Evolutionary conservation across 2,797 vertebrate species (phyloP).

Genomic region (Micrastur ruficollis): DNA sequence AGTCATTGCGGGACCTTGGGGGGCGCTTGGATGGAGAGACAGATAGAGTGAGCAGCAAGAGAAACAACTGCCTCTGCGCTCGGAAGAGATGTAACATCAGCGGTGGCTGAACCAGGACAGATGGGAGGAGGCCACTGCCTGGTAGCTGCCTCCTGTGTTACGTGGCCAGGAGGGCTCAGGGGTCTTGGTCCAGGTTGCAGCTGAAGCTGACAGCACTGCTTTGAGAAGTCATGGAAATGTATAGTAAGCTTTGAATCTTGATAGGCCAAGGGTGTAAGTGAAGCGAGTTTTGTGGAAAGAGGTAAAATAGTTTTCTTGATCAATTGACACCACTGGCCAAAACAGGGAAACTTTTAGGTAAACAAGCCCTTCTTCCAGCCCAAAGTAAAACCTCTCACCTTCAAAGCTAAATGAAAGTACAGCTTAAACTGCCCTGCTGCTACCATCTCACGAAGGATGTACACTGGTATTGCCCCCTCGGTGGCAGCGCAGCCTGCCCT

Average conservation of each 20-base stretch:
- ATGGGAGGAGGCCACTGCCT: background rate
- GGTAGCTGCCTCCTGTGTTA: accelerated
- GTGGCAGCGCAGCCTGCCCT: background rate
- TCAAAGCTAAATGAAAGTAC: background rate
- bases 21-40: background rate
- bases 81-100: accelerated
- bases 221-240: background rate
- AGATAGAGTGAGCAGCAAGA: background rate
- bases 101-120: background rate
- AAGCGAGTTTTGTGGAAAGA: background rate
- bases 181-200: background rate
- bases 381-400: background rate
- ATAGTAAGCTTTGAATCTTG: background rate
- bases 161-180: background rate
- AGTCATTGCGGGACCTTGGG: background rate
- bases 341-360: background rate
- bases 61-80: background rate
- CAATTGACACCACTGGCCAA: background rate
- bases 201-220: background rate
- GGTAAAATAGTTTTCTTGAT: background rate
- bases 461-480: accelerated
- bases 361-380: background rate
- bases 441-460: accelerated
- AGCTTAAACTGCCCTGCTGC: background rate
- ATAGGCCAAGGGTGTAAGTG: background rate